phyloP scores from a whole-genome alignment of 30 jellyfish, hydroid and myxozoan genomes.

The Aurelia sp. region DNA sequence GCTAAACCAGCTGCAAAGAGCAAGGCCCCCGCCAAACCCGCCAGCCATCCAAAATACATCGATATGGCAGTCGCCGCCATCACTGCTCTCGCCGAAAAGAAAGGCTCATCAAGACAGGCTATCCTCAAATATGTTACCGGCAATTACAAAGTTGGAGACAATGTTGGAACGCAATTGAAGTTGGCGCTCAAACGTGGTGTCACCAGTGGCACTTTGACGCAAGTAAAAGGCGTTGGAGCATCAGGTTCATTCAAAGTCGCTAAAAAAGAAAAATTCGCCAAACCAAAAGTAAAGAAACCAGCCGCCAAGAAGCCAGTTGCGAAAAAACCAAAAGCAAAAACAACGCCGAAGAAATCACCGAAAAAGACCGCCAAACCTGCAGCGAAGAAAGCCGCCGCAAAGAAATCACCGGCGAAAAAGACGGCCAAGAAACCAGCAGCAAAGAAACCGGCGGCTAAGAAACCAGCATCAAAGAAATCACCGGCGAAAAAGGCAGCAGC shows the following conservation, averaged over 20 bases:
- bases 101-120: constrained; percentile 84
- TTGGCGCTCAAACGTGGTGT: constrained; percentile 77
- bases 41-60: constrained; percentile 79
- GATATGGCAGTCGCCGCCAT: constrained; percentile 86
- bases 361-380: constrained; percentile 50
- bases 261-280: constrained; percentile 44
- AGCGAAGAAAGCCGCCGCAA: constrained; percentile 69
- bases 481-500: constrained; percentile 74
- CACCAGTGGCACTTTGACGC: constrained; percentile 25
- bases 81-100: constrained; percentile 65
- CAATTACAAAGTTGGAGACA: constrained; percentile 73
- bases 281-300: constrained; percentile 53
- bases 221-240: constrained; percentile 83
- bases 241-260: constrained; percentile 82
- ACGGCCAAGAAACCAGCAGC: constrained; percentile 53
- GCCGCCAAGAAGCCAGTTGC: constrained; percentile 15
- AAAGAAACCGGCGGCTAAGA: constrained; percentile 53
- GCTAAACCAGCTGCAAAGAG: constrained; percentile 10
- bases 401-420: constrained; percentile 67
- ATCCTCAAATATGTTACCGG: constrained; percentile 71
- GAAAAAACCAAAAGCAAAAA: constrained; percentile 56
- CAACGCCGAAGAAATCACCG: constrained; percentile 12
- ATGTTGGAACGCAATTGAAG: constrained; percentile 65
- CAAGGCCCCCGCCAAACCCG: constrained; percentile 49
- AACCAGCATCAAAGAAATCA: constrained; percentile 56